Conservation (phyloP, 2,888 invertebrate species). For the Eupithecia tripunctaria region DNA sequence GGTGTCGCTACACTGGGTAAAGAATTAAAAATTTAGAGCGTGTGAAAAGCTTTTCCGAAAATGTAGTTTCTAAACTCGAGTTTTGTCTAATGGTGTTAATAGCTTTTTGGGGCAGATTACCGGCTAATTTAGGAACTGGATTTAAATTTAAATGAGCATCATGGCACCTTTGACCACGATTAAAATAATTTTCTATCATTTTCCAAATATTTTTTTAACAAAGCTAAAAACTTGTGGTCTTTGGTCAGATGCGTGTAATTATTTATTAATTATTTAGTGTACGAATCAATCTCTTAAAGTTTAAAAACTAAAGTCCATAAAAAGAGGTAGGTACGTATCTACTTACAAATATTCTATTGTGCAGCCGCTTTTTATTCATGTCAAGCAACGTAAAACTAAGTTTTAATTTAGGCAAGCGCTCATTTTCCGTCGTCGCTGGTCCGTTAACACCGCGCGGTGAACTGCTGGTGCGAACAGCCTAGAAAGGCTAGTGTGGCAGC, state of each 20-base stretch:
- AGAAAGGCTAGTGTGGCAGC: not conserved
- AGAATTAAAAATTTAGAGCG: slow-evolving; percentile 6
- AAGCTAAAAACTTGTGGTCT: too few species aligned
- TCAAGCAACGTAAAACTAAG: too few species aligned
- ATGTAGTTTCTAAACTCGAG: not conserved
- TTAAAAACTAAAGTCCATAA: not conserved
- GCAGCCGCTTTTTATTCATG: not conserved
- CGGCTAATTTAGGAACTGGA: not conserved
- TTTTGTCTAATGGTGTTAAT: not conserved
- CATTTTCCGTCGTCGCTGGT: not conserved
- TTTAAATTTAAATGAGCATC: not conserved
- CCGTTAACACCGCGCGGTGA: not conserved
- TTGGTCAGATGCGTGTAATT: too few species aligned
- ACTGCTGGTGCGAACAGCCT: not conserved
- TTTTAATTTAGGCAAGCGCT: not conserved
- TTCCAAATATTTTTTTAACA: too few species aligned
- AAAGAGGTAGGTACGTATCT: not conserved
- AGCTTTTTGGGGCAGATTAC: not conserved
- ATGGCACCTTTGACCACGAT: too few species aligned
- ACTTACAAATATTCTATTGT: too few species aligned
- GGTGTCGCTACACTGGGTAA: slow-evolving; percentile 22
- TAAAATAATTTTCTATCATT: too few species aligned
- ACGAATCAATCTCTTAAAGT: too few species aligned
- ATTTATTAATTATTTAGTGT: too few species aligned
- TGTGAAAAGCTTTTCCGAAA: not conserved